Conservation (phyloP, 2,113 vertebrate genomes). For the Isichthys henryi region DNA sequence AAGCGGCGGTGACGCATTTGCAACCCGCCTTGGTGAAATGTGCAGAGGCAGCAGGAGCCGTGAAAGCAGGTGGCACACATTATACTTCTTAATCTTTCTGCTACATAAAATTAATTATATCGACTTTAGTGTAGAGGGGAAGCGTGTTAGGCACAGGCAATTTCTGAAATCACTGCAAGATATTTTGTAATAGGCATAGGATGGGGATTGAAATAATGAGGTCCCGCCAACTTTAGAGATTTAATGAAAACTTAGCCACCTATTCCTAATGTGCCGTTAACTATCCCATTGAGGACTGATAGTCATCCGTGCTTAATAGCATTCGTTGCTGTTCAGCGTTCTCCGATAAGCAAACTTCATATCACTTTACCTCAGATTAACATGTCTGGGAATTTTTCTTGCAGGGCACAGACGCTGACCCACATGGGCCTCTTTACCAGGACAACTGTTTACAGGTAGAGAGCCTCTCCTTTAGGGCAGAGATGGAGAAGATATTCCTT, state of each 20-base stretch:
- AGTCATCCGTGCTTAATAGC: background rate
- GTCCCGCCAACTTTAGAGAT: background rate
- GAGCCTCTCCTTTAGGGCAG: background rate
- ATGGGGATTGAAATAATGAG: background rate
- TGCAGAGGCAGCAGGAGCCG: background rate
- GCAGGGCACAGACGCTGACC: background rate
- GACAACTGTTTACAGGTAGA: background rate
- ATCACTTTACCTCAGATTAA: background rate
- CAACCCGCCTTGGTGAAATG: background rate
- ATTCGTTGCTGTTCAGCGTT: background rate
- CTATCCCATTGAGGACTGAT: background rate
- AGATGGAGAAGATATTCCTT: background rate
- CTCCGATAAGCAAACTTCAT: background rate
- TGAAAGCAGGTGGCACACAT: slow-evolving; percentile 1
- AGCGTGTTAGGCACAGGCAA: background rate
- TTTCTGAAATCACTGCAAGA: background rate
- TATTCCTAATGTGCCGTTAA: background rate
- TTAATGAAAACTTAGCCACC: background rate
- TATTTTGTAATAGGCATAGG: background rate
- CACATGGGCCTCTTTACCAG: background rate
- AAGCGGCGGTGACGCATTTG: background rate
- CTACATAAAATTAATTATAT: slow-evolving; percentile 1
- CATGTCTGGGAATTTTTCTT: slow-evolving; percentile 16
- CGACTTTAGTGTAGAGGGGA: background rate
- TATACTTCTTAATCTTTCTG: background rate